Conservation (phyloP, 2,888 invertebrate species). For the Alloscopus bannaensis region DNA sequence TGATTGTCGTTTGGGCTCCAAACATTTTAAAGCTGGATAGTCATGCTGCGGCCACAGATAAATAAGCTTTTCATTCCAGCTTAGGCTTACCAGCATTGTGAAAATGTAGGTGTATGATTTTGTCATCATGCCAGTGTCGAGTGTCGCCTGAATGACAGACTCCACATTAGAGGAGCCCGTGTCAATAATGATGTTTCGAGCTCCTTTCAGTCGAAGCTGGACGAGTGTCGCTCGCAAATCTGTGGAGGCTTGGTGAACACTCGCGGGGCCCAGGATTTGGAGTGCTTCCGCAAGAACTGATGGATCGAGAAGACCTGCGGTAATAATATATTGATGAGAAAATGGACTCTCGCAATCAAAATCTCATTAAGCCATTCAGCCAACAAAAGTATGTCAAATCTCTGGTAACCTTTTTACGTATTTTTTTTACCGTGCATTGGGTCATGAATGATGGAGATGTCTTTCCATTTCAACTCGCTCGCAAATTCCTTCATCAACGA, state of each 20-base stretch:
- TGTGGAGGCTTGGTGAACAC: conserved; percentile 67
- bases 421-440: conserved; percentile 66
- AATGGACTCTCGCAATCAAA: too few species aligned
- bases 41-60: too few species aligned
- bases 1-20: too few species aligned
- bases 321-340: too few species aligned
- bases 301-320: conserved; percentile 70
- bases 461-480: conserved; percentile 70
- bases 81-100: conserved; percentile 72
- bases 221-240: conserved; percentile 71
- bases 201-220: conserved; percentile 70
- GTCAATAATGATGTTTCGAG: conserved; percentile 72
- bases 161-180: conserved; percentile 69
- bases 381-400: too few species aligned
- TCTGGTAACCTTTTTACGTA: too few species aligned
- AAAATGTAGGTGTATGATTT: conserved; percentile 72
- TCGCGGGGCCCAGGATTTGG: conserved; percentile 68
- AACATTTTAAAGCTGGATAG: too few species aligned
- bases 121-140: conserved; percentile 73
- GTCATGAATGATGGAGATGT: conserved; percentile 71
- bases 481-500: conserved; percentile 68
- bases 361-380: too few species aligned
- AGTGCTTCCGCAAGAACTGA: conserved; percentile 70
- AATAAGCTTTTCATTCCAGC: too few species aligned
- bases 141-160: conserved; percentile 70